Base-by-base conservation (phyloP, 2,113 vertebrate genomes). In the Ramphastos sulfuratus region DNA sequence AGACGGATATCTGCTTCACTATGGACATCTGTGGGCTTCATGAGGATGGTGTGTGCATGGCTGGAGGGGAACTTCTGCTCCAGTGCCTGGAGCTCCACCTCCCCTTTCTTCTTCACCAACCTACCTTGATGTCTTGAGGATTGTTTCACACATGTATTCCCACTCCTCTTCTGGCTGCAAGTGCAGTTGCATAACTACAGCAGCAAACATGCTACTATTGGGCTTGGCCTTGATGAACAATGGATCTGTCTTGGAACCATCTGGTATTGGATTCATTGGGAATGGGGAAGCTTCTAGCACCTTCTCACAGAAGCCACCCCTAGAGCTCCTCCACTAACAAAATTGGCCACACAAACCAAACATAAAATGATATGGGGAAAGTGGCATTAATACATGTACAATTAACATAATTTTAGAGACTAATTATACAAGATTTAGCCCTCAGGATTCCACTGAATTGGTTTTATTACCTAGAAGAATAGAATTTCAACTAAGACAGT, bases 171-270 rank as follows among this genome's bases (percentile, higher is more conserved):
- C 19, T 2, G 6, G 27, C 25, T 61, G 27, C 33, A 35, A 35
- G 23, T 10, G 3, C n/a, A 30, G 12, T 15, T 48, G 48, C 48
- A 48, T 48, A 10, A 21, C 48, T 48, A 11, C 8, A 48, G 19
- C 19, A 48, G 20, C 9, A 60, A 55, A 39, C 8, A 6, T 0
- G 1, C 10, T 52, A 21, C 28, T 21, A 50, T 4, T 2, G 48
- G 20, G 9, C 19, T 48, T 46, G 46, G 17, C 18, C 46, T 46
- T 46, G 46, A 19, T 19, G 18, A 46, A 46, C 46, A 46, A 46
- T 19, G 1, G 12, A 9, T 61, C 19, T 1, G 1, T 25, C 20
- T 19, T 64, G 15, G 30, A 56, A 15, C 7, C 0, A 0, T 5
- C 6, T 35, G 24, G 37, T 4, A 33, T 56, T 33, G 23, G 17